Evolutionary conservation across 2,797 vertebrate species (phyloP).

Genomic region (Cheirogaleus major): DNA sequence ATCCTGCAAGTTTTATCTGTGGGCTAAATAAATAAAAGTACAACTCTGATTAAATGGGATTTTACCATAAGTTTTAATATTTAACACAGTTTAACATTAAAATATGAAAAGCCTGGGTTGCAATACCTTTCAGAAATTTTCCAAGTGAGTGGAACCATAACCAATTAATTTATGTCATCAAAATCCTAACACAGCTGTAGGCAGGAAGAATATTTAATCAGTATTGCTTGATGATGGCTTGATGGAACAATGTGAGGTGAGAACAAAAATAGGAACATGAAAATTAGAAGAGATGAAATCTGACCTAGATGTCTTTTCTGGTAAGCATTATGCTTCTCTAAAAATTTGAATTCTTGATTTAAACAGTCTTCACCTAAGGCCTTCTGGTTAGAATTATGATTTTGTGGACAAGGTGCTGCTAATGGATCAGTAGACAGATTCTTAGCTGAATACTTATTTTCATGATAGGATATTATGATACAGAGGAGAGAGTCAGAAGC

Average conservation of each 20-base stretch:
- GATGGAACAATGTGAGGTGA: constrained; percentile 63
- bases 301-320: constrained; percentile 67
- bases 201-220: constrained; percentile 55
- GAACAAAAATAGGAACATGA: constrained; percentile 71
- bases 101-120: constrained; percentile 44
- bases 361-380: constrained; percentile 50
- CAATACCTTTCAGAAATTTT: constrained; percentile 60
- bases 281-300: constrained; percentile 71
- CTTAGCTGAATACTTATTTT: constrained; percentile 44
- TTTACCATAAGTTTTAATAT: constrained; percentile 42
- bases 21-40: constrained; percentile 37
- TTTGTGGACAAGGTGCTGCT: constrained; percentile 24
- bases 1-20: neutral
- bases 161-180: constrained; percentile 74
- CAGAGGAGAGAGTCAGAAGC: neutral
- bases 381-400: constrained; percentile 54
- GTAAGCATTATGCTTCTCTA: constrained; percentile 53
- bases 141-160: constrained; percentile 66
- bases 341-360: constrained; percentile 65
- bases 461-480: neutral
- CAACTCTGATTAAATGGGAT: neutral
- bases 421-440: constrained; percentile 22
- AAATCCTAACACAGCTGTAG: constrained; percentile 61
- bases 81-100: constrained; percentile 46
- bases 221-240: constrained; percentile 57